Conservation (phyloP, 2,113 vertebrate species). For the Trichechus manatus region DNA sequence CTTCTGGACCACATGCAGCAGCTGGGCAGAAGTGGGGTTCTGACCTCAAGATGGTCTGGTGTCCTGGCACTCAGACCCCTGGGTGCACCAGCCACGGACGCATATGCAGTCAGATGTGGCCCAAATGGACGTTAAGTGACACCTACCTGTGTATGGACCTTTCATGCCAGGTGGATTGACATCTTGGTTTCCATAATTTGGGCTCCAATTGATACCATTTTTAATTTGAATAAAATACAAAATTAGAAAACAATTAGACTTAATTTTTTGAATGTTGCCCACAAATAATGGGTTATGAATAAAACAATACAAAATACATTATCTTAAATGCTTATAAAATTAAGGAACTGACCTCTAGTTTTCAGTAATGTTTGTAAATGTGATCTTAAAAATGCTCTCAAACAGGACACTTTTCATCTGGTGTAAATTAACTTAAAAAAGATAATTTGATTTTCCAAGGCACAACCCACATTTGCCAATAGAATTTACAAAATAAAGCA, state of each 20-base stretch:
- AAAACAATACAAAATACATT: background rate
- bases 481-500: conserved; percentile 36
- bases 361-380: background rate
- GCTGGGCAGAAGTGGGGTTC: too few relatives aligned
- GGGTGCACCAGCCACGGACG: too few relatives aligned
- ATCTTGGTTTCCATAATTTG: background rate
- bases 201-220: background rate
- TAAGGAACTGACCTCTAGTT: background rate
- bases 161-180: background rate
- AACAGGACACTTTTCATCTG: background rate
- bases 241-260: background rate
- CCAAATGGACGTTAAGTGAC: too few relatives aligned
- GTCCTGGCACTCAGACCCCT: too few relatives aligned
- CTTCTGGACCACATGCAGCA: too few relatives aligned
- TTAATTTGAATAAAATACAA: conserved; percentile 18
- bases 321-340: background rate
- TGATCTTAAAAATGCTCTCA: background rate
- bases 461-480: background rate
- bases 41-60: too few relatives aligned
- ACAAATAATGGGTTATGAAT: background rate
- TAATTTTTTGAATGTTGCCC: background rate
- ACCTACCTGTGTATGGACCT: background rate
- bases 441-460: conserved; percentile 15
- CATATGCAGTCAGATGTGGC: too few relatives aligned
- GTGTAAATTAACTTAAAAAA: conserved; percentile 39